A percentile compares a stretch with the other conserved stretches of the same genome.
Conservation (phyloP, 1,140 invertebrate species). For the silkworm (Bombyx mori) region ASM3026992v2 NC_085124.1:5580501-5581000, state of each 20-base stretch:
- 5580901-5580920: constrained; percentile 62
- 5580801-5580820: constrained; percentile 65
- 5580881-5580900: constrained; percentile 68
- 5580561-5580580: too few species aligned
- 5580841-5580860: constrained; percentile 20
- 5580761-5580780: constrained; percentile 19
- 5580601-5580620: too few species aligned
- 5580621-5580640: too few species aligned
- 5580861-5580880: constrained; percentile 69
- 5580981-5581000: too few species aligned
- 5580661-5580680: too few species aligned
- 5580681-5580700: too few species aligned
- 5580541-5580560: too few species aligned
- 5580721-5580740: constrained; percentile 5
- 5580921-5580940: constrained; percentile 47
- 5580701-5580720: too few species aligned
- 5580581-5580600: too few species aligned
- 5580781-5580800: constrained; percentile 34
- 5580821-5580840: constrained; percentile 41
- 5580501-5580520: too few species aligned
- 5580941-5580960: constrained; percentile 28
- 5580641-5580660: too few species aligned
- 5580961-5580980: constrained; percentile 12
- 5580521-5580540: too few species aligned
- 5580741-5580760: constrained; percentile 11